Evolutionary conservation across 2,888 invertebrate species (phyloP), one percentile per base, ranked within the genome.

Genomic region (Panopea generosa): DNA sequence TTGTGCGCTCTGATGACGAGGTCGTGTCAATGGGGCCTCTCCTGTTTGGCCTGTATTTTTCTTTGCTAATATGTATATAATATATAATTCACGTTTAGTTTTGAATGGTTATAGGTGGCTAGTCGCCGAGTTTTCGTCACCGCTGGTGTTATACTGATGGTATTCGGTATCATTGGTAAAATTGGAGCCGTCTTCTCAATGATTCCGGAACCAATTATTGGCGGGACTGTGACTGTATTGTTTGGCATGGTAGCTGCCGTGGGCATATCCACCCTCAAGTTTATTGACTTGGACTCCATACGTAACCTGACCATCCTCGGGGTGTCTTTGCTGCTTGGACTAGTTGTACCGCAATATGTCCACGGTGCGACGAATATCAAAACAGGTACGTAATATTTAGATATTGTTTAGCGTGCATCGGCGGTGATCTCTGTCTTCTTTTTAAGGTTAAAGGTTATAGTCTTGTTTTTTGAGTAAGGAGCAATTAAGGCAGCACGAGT

Each of bases 231-330:
- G 49, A 83, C 91, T 60, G 85, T 91, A 52, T 88, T 90, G 57
- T 92, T 91, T 79, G 91, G 91, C 14, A 88, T 91, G 88, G 88
- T 91, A 49, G 86, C 89, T 2, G 85, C 90, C 24, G 90, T 91
- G 1, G 91, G 91, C 1, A 66, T 91, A 16, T 89, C 90, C 22
- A 87, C 84, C 20, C 75, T 91, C 18, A 88, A 89, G 71, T 88
- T 86, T 69, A 95, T 97, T 45, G 95, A 97, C 88, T 93, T 97
- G 79, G 95, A 96, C 90, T 96, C 96, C 38, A 95, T 97, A 0
- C 94, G 97, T 59, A 98, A 98, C 93, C 94, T 97, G 61, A 96
- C 82, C 92, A 96, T 97, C 84, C 94, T 97, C 47, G 97, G 97
- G 18, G 95, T 97, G 86, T 96, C 97, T 1, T 94, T 97, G 75